Conservation (phyloP, 2,113 vertebrate genomes). For the Gnathonemus longibarbis region DNA sequence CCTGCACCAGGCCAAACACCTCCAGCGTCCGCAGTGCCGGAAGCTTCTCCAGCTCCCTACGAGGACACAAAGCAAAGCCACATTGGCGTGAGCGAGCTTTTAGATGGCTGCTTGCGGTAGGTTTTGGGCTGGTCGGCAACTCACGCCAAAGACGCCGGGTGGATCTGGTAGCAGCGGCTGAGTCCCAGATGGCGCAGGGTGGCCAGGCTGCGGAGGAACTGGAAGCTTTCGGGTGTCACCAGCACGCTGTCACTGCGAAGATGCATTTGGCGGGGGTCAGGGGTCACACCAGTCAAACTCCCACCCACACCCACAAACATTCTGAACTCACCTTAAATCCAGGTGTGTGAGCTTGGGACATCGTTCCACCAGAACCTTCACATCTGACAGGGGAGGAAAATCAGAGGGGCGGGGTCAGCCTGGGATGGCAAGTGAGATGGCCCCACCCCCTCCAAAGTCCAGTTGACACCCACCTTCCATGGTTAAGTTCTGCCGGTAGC, state of each 20-base stretch:
- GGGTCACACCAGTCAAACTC: background rate
- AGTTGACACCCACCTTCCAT: conserved; percentile 60
- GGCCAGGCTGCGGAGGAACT: conserved; percentile 63
- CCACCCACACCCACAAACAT: background rate
- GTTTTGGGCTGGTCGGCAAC: background rate
- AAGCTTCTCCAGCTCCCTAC: conserved; percentile 72
- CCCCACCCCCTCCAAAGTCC: background rate
- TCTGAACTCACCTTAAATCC: conserved; percentile 78
- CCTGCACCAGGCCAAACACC: conserved; percentile 77
- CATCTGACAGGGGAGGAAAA: conserved; percentile 58
- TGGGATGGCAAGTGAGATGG: background rate
- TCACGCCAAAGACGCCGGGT: conserved; percentile 69
- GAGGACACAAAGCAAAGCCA: conserved; percentile 30
- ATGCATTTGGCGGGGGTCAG: background rate
- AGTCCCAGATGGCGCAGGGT: conserved; percentile 73
- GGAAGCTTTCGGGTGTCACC: conserved; percentile 75
- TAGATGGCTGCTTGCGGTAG: too few species aligned
- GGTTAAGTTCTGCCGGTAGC: conserved; percentile 81
- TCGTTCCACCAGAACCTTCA: conserved; percentile 69
- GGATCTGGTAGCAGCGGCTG: conserved; percentile 89
- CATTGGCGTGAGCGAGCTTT: background rate
- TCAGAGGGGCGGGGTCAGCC: background rate
- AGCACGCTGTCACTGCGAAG: conserved; percentile 78
- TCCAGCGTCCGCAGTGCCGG: conserved; percentile 69
- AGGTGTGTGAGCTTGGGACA: conserved; percentile 72